These are phyloP conservation scores for Macrostomum lignano DNA, from an alignment of 1,140 invertebrate genomes.

Conservation along the genomic window DNA sequence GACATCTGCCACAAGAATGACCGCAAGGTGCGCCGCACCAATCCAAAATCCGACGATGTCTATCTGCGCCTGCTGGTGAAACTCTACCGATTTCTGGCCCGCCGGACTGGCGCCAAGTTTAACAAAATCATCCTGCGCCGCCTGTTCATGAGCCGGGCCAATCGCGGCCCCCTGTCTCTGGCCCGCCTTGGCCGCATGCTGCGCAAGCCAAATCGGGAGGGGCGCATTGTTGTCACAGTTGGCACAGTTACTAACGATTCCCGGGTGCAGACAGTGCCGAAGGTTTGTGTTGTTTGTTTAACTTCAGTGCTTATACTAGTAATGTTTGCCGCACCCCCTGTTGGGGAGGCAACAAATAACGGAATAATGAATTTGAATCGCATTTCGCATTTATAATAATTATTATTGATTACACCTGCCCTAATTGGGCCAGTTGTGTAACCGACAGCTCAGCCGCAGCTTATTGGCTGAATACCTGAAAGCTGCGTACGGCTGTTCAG, in stretches of 20 bases:
- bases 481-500: too few species aligned
- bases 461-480: too few species aligned
- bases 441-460: too few species aligned
- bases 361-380: too few species aligned
- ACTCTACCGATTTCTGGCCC: slow-evolving; percentile 75
- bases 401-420: too few species aligned
- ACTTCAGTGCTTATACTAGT: too few species aligned
- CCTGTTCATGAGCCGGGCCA: slow-evolving; percentile 82
- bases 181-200: slow-evolving; percentile 47
- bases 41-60: slow-evolving; percentile 84
- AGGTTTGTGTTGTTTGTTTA: too few species aligned
- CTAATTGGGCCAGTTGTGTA: too few species aligned
- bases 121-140: slow-evolving; percentile 74
- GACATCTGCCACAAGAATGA: slow-evolving; percentile 96
- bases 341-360: too few species aligned
- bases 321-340: too few species aligned
- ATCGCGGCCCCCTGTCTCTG: slow-evolving; percentile 67
- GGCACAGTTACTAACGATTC: slow-evolving; percentile 79
- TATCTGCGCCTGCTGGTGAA: slow-evolving; percentile 82
- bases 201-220: slow-evolving; percentile 53
- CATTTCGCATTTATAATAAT: too few species aligned
- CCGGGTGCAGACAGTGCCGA: slow-evolving; percentile 65
- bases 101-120: slow-evolving; percentile 74
- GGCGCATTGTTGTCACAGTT: slow-evolving; percentile 65
- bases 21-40: slow-evolving; percentile 72